Conservation (phyloP, 2,113 vertebrate species). For the Cheilinus undulatus region DNA sequence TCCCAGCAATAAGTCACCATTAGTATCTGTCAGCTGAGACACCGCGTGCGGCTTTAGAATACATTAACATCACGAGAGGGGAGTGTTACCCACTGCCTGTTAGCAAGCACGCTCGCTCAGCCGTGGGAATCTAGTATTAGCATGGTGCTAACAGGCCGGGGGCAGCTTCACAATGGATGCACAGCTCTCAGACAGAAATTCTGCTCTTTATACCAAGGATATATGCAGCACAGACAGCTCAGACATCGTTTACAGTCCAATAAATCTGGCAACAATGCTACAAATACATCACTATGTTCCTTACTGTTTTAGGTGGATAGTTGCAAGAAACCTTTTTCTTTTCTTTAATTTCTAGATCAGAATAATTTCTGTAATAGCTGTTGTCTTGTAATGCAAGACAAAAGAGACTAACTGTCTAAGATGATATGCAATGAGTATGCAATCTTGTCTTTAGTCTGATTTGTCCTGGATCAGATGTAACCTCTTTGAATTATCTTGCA, state of each 20-base stretch:
- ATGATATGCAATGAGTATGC: no score
- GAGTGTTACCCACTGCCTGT: slow-evolving; percentile 3
- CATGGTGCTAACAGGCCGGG: background rate
- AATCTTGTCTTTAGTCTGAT: no score
- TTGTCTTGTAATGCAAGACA: no score
- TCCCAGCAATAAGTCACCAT: slow-evolving; percentile 6
- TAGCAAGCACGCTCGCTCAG: background rate
- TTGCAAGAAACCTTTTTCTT: no score
- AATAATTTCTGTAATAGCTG: no score
- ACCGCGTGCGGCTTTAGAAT: background rate
- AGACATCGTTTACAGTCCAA: background rate
- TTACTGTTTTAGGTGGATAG: no score
- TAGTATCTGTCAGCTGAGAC: slow-evolving; percentile 6
- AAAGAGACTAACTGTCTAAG: no score
- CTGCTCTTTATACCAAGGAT: background rate
- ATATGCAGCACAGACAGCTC: background rate
- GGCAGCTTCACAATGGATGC: background rate
- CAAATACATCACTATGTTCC: no score
- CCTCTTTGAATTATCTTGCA: no score
- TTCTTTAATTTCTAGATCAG: no score
- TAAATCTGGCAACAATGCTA: no score
- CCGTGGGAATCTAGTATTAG: background rate
- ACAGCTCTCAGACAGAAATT: background rate
- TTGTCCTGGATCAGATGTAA: no score
- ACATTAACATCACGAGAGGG: slow-evolving; percentile 2